Base-by-base conservation (phyloP, 2,113 vertebrate species). In the Notothenia rossii region DNA sequence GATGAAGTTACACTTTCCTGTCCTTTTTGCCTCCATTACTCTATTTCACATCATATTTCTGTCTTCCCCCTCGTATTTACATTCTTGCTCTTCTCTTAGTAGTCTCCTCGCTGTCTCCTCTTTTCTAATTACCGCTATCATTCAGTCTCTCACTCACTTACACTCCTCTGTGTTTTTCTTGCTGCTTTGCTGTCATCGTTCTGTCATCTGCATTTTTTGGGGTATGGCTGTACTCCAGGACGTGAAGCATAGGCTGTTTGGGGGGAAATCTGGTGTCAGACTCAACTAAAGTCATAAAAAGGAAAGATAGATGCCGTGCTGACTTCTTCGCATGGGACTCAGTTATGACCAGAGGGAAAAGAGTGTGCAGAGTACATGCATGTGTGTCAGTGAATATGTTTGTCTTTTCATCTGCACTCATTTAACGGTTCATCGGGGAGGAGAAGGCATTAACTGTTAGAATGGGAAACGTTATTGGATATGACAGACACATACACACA, bases 201-300 rank as follows among this genome's bases (percentile, higher is more conserved):
- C 75, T 71, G 75, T 87, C 86, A 69, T 87, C 64, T 79, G 72
- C 53, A 29, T 86, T 72, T 86, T 73, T 7, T 4, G 61, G 65
- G 63, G 53, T 22, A 43, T 89, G 91, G 89, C 84, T 40, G 50
- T 33, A 5, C 63, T 84, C 82, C 89, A 84, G 53, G 51, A 45
- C 0, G 20, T 82, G 81, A 90, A 90, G 83, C 85, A 84, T 86
- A 0, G 81, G n/a, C 81, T 91, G 86, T 87, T 84, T 60, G 60
- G 62, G 55, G 79, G 75, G 75, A 53, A 78, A 43, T 72, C 40
- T 69, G 33, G 48, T 70, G 80, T 85, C 72, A 63, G 70, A 60
- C 75, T 22, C 65, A 77, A 12, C 65, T 73, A 71, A 87, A 67
- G 87, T 88, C 84, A 86, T 84, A 84, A 79, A 85, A 74, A 25